These are phyloP conservation scores for Steromphala cineraria DNA, from an alignment of 2,888 invertebrate genomes.

Conservation along the genomic window DNA sequence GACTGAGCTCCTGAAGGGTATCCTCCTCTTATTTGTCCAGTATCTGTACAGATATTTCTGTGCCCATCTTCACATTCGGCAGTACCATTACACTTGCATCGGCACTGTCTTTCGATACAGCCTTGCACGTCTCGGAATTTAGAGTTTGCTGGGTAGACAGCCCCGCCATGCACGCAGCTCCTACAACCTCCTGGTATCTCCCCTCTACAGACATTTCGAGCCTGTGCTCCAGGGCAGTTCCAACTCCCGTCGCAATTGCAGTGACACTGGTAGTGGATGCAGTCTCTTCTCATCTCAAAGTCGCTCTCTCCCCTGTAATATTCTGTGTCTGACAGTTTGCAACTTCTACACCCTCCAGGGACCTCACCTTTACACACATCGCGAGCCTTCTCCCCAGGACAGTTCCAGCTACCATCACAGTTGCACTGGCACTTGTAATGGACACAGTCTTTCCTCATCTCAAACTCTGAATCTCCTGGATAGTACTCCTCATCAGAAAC, in stretches of 20 bases:
- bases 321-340: slow-evolving; percentile 38
- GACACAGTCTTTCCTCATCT: slow-evolving; percentile 45
- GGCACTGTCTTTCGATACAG: slow-evolving; percentile 30
- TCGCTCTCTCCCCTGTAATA: slow-evolving; percentile 38
- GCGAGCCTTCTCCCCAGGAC: slow-evolving; percentile 53
- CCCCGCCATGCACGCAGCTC: slow-evolving; percentile 28
- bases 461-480: slow-evolving; percentile 46
- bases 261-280: slow-evolving; percentile 52
- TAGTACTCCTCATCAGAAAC: slow-evolving; percentile 16
- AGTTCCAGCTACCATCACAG: slow-evolving; percentile 64
- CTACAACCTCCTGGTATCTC: slow-evolving; percentile 20
- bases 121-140: slow-evolving; percentile 41
- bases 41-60: not conserved
- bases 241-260: slow-evolving; percentile 65
- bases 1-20: not conserved
- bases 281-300: slow-evolving; percentile 37
- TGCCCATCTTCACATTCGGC: slow-evolving; percentile 11
- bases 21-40: not conserved
- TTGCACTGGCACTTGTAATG: slow-evolving; percentile 56
- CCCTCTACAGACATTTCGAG: slow-evolving; percentile 39
- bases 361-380: slow-evolving; percentile 42
- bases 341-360: slow-evolving; percentile 43
- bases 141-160: slow-evolving; percentile 36
- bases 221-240: slow-evolving; percentile 47
- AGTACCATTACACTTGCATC: slow-evolving; percentile 23